Percentiles rank a stretch among this genome's conserved stretches.
These are phyloP conservation scores for Anhinga rufa DNA, from an alignment of 2,113 vertebrate genomes.

Conservation along the genomic window DNA sequence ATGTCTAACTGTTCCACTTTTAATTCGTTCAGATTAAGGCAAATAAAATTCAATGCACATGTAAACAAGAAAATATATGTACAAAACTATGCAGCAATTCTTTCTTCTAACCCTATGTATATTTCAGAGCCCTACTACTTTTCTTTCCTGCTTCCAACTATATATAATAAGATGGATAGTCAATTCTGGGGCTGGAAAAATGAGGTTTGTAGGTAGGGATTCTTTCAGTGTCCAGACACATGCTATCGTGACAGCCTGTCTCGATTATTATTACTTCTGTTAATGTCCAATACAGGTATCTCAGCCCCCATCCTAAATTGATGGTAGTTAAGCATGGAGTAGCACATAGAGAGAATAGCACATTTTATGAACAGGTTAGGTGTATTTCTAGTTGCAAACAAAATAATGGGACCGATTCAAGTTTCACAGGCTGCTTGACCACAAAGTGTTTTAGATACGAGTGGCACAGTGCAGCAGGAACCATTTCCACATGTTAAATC, in stretches of 20 bases:
- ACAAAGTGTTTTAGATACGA: not conserved
- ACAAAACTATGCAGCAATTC: not conserved
- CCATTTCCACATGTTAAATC: not conserved
- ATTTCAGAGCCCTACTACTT: not conserved
- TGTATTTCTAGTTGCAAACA: not conserved
- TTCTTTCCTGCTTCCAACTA: not conserved
- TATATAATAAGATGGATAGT: not conserved
- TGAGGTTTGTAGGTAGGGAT: not conserved
- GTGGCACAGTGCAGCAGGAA: not conserved
- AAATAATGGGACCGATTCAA: not conserved
- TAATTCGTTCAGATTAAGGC: not conserved
- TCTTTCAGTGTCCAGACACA: not conserved
- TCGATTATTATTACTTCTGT: not conserved
- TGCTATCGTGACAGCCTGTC: not conserved
- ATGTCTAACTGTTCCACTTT: not conserved
- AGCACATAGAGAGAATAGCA: not conserved
- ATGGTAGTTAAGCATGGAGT: not conserved
- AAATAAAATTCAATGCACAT: not conserved
- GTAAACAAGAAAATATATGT: not conserved
- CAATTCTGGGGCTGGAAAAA: not conserved
- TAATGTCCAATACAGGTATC: not conserved
- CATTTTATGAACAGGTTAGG: not conserved
- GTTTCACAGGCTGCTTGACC: not conserved
- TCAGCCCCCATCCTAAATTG: not conserved
- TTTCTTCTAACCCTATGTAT: not conserved